Evolutionary conservation across 2,797 vertebrate genomes (phyloP).

Genomic region (Onychomys leucogaster): DNA sequence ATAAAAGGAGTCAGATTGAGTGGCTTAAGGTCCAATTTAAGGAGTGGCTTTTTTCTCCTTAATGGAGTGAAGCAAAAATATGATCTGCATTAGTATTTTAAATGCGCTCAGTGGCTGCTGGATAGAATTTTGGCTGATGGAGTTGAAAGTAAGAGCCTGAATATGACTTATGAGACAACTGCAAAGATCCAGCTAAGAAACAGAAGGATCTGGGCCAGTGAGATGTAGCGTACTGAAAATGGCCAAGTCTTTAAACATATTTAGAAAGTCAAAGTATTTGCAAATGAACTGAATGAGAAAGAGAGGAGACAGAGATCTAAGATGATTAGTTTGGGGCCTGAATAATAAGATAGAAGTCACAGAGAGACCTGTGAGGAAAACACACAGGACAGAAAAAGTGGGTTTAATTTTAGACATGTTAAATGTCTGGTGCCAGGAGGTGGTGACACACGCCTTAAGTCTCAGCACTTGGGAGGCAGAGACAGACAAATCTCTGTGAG

Average conservation of each 20-base stretch:
- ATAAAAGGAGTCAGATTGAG: neutral
- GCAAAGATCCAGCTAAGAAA: neutral
- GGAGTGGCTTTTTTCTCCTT: neutral
- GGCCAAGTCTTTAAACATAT: neutral
- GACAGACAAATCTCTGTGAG: neutral
- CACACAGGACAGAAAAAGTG: neutral
- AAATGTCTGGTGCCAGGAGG: neutral
- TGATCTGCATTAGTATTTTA: neutral
- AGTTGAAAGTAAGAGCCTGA: neutral
- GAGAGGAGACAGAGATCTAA: neutral
- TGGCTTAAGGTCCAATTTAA: neutral
- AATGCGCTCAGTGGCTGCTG: neutral
- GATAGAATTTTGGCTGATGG: neutral
- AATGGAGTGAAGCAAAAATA: neutral
- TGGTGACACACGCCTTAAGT: neutral
- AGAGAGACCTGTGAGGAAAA: neutral
- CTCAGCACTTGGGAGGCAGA: neutral
- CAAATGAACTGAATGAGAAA: neutral
- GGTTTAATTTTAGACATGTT: no score
- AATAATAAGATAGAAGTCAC: neutral
- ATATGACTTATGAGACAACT: neutral
- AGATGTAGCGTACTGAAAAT: neutral
- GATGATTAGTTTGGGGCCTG: neutral
- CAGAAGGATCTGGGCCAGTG: neutral
- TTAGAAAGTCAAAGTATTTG: neutral